Evolutionary conservation across 2,888 invertebrate species (phyloP).

Genomic region (Agrochola macilenta): DNA sequence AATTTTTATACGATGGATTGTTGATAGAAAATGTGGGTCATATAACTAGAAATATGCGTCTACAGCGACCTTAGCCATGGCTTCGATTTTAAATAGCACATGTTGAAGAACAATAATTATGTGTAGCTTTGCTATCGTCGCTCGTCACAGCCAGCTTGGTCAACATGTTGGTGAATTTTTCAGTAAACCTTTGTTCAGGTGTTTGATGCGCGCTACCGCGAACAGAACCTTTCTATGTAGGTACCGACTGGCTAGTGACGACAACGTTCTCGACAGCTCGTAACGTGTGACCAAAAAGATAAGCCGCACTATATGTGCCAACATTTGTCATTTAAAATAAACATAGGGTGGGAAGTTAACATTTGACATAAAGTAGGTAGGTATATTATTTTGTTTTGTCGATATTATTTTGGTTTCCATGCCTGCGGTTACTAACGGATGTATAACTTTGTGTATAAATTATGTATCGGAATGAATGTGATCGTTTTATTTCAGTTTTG

Average conservation of each 20-base stretch:
- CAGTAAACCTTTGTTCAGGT: constrained; percentile 51
- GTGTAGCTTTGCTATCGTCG: constrained; percentile 28
- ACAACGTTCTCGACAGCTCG: constrained; percentile 26
- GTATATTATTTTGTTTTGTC: constrained; percentile 11
- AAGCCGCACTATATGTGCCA: constrained; percentile 42
- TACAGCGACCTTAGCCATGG: constrained; percentile 68
- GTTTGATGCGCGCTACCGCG: constrained; percentile 41
- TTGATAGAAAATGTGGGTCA: constrained; percentile 68
- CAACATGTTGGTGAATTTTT: constrained; percentile 45
- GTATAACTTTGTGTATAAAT: not conserved
- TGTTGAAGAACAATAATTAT: constrained; percentile 55
- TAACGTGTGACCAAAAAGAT: constrained; percentile 54
- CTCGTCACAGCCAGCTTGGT: constrained; percentile 27
- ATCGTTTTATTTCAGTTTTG: constrained; percentile 24
- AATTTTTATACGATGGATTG: constrained; percentile 67
- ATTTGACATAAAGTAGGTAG: constrained; percentile 3
- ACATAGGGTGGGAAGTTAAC: constrained; percentile 27
- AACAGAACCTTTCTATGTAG: constrained; percentile 30
- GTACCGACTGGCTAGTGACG: constrained; percentile 31
- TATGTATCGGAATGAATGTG: not conserved
- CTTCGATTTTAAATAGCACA: constrained; percentile 64
- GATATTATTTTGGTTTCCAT: not conserved
- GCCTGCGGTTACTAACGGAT: not conserved
- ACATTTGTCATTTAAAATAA: constrained; percentile 40
- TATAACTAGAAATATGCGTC: constrained; percentile 67